These are phyloP conservation scores for Phenganax marumi DNA, from an alignment of 92 coral and sea anemone genomes.

Conservation along the genomic window DNA sequence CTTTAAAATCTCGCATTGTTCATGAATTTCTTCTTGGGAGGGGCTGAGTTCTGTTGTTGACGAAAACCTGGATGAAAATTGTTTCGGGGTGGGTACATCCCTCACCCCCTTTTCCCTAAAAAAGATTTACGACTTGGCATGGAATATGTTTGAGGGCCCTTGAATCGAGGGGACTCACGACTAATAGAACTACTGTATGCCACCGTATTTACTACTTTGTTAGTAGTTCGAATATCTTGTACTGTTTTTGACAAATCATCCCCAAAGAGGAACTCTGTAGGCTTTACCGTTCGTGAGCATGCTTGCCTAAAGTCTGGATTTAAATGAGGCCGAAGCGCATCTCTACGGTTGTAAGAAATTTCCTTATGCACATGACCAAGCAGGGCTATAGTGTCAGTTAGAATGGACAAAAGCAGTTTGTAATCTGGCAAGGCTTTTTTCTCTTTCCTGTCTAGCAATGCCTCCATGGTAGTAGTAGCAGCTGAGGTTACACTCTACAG, in stretches of 20 bases:
- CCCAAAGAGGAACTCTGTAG: not conserved
- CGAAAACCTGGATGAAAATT: not conserved
- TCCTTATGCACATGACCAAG: not conserved
- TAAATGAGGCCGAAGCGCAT: not conserved
- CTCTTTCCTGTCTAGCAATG: slow-evolving; percentile 5
- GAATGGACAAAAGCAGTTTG: not conserved
- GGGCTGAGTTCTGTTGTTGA: slow-evolving; percentile 3
- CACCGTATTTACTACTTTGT: slow-evolving; percentile 3
- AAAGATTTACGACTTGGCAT: not conserved
- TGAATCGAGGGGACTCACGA: slow-evolving; percentile 3
- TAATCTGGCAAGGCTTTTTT: slow-evolving; percentile 18
- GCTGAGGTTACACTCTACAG: slow-evolving; percentile 11
- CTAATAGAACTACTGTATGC: not conserved
- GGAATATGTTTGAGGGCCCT: not conserved
- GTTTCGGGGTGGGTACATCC: not conserved
- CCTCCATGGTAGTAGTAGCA: not conserved
- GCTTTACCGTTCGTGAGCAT: not conserved
- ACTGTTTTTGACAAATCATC: not conserved
- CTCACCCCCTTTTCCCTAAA: not conserved
- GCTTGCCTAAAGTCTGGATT: slow-evolving; percentile 1
- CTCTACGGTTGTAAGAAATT: not conserved
- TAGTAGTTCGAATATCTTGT: not conserved
- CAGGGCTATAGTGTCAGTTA: slow-evolving; percentile 1
- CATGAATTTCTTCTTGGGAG: slow-evolving; percentile 5
- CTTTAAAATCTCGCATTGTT: not conserved